These are phyloP conservation scores for Asarcornis scutulata DNA, from an alignment of 2,113 vertebrate genomes.

Conservation along the genomic window DNA sequence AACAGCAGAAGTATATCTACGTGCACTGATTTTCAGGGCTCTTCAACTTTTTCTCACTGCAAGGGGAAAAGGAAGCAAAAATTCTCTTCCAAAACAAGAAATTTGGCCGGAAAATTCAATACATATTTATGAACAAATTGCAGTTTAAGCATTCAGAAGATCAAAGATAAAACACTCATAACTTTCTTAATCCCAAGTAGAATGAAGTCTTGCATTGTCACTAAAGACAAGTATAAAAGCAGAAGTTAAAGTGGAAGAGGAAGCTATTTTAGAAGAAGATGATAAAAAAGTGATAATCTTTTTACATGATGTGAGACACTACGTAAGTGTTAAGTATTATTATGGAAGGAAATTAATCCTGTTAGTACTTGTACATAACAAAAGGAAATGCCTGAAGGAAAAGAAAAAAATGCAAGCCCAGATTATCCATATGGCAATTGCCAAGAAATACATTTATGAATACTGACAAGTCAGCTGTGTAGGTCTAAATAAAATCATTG, in stretches of 20 bases:
- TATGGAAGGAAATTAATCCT: not conserved
- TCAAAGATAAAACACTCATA: not conserved
- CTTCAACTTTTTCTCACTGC: not conserved
- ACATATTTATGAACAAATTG: not conserved
- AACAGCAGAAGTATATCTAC: not conserved
- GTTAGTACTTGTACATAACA: not conserved
- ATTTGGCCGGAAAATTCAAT: not conserved
- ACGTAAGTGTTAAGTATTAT: not conserved
- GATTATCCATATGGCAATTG: not conserved
- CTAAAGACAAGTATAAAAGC: not conserved
- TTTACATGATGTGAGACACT: not conserved
- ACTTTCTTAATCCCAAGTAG: not conserved
- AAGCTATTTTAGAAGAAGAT: not conserved
- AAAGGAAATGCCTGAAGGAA: not conserved
- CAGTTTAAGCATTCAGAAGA: not conserved
- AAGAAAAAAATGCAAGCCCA: not conserved
- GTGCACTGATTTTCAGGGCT: not conserved
- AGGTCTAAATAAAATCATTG: not conserved
- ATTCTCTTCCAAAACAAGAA: not conserved
- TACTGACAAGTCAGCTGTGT: not conserved
- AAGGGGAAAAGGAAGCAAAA: not conserved
- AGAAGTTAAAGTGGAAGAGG: not conserved
- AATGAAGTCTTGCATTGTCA: not conserved
- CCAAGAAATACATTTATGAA: not conserved
- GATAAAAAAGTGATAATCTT: not conserved